These are phyloP conservation scores for Microctenopoma lineatum DNA, from an alignment of 2,797 vertebrate genomes.

Conservation along the genomic window DNA sequence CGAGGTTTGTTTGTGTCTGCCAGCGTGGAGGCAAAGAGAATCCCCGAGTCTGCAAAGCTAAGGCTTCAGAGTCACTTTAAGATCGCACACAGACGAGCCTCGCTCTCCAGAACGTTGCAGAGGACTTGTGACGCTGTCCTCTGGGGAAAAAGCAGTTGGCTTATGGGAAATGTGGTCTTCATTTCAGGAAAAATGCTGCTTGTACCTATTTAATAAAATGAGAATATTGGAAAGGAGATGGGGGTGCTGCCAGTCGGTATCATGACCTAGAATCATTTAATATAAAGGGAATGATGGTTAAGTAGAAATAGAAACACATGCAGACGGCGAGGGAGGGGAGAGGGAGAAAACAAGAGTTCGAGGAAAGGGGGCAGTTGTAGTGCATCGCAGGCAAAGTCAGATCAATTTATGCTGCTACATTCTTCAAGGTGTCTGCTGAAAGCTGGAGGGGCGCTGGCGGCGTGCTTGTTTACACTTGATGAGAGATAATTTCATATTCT, in stretches of 20 bases:
- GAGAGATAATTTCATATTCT: slow-evolving; percentile 87
- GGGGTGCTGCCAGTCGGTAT: slow-evolving; percentile 15
- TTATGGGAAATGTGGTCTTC: slow-evolving; percentile 17
- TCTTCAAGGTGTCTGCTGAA: slow-evolving; percentile 77
- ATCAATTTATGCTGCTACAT: slow-evolving; percentile 61
- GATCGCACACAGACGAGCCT: neutral
- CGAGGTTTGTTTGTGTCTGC: neutral
- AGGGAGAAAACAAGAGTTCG: neutral
- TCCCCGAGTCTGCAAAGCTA: neutral
- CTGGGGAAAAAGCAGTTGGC: neutral
- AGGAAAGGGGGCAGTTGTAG: neutral
- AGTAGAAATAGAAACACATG: slow-evolving; percentile 13
- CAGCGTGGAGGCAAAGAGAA: neutral
- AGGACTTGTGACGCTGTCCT: neutral
- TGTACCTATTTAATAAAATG: slow-evolving; percentile 3
- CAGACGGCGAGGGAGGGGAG: slow-evolving; percentile 1
- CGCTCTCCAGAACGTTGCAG: neutral
- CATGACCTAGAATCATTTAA: slow-evolving; percentile 30
- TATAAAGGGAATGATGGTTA: slow-evolving; percentile 20
- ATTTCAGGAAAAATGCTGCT: neutral
- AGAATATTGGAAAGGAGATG: slow-evolving; percentile 1
- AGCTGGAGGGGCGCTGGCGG: slow-evolving; percentile 72
- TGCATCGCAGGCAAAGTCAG: slow-evolving; percentile 44
- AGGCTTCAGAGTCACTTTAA: neutral
- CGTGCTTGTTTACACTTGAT: slow-evolving; percentile 83